Base-by-base conservation (phyloP, 1,140 invertebrate species). In the Halictus rubicundus region DNA sequence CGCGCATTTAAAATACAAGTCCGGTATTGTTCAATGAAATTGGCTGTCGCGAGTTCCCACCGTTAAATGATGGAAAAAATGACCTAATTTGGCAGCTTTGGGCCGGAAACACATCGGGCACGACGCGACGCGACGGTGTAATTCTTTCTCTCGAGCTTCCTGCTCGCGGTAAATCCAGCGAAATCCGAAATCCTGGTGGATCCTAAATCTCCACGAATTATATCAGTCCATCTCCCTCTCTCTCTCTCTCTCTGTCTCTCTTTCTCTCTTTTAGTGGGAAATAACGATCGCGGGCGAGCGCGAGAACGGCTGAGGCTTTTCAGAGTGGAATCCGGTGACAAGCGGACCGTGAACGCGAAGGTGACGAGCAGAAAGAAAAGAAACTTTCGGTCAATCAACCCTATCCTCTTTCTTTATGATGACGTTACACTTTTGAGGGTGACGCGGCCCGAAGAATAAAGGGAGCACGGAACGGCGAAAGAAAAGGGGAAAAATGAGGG, bases 351-450 rank as follows among this genome's bases (percentile, higher is more conserved):
- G 46, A 77, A 57, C 32, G 52, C 2, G 23, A 39, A 54, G 68
- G 68, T 63, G 59, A 19, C 42, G 21, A 32, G n/a, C 59, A 27
- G 32, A 65, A 64, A 73, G 61, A 63, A 59, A 59, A 27, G 46
- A 78, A 78, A 73, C 59, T 42, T 64, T 78, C 32, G 69, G 60
- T 78, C 69, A 59, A 78, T 78, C 68, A 46, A 72, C 46, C 49
- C 37, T 73, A 65, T 63, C 25, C 60, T 23, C 19, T 72, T 78
- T 57, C 60, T 78, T 72, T 42, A 59, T 46, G 46, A 23, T n/a
- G 69, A 52, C 46, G 16, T 78, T 65, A 49, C 49, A 65, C 52
- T 57, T 57, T 69, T 25, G 65, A 6, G 49, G 27, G 59, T 42
- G 59, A 68, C 46, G 10, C 9, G 21, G 46, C 37, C 2, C 10